These are phyloP conservation scores for Drosophila mettleri DNA, from an alignment of 2,888 invertebrate species.

Conservation along the genomic window DNA sequence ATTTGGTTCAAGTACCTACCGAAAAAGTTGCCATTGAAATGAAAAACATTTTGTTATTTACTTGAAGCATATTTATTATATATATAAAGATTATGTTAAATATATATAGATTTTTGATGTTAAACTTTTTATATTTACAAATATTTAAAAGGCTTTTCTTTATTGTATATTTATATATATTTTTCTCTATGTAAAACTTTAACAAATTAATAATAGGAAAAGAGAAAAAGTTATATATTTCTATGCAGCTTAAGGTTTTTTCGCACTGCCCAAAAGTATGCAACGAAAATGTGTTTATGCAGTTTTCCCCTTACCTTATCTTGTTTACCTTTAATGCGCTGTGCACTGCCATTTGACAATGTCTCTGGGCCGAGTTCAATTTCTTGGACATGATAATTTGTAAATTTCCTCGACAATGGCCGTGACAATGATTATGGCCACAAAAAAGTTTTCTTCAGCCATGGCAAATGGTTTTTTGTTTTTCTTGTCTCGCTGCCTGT, in stretches of 20 bases:
- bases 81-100: too few relatives aligned
- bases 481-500: slow-evolving; percentile 61
- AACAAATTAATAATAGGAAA: too few relatives aligned
- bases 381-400: slow-evolving; percentile 69
- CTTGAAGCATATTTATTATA: too few relatives aligned
- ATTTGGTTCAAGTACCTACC: not conserved
- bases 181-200: too few relatives aligned
- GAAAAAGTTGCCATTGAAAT: not conserved
- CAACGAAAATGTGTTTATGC: slow-evolving; percentile 4
- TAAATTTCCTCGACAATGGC: slow-evolving; percentile 77
- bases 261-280: not conserved
- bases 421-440: slow-evolving; percentile 72
- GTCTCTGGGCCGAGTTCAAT: not conserved
- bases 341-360: not conserved
- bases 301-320: not conserved
- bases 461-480: slow-evolving; percentile 31
- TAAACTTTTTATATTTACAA: too few relatives aligned
- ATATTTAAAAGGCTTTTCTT: too few relatives aligned
- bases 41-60: not conserved
- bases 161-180: too few relatives aligned
- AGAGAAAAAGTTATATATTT: not conserved
- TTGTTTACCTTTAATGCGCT: not conserved
- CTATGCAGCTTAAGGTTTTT: not conserved
- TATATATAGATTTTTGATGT: too few relatives aligned
- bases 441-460: slow-evolving; percentile 62